Evolutionary conservation across 2,888 invertebrate genomes (phyloP).

Genomic region (Acleris holmiana): DNA sequence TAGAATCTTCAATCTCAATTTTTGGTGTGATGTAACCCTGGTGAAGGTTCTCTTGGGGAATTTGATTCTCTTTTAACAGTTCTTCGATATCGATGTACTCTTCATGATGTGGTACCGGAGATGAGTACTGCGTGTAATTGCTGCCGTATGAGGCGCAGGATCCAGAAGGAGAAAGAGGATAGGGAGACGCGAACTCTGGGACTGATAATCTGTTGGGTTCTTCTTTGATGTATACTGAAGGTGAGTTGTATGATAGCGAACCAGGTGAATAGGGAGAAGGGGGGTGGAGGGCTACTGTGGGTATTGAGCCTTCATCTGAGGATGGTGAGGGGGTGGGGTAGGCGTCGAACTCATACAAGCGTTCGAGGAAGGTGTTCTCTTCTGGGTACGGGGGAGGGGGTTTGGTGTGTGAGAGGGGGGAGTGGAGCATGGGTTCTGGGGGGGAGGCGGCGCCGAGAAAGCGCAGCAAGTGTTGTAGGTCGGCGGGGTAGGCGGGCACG

Average conservation of each 20-base stretch:
- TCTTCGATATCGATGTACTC: constrained; percentile 86
- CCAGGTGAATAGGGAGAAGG: constrained; percentile 76
- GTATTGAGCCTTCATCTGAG: constrained; percentile 83
- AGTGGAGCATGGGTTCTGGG: constrained; percentile 77
- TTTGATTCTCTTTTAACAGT: constrained; percentile 83
- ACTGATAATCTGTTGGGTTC: constrained; percentile 80
- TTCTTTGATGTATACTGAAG: constrained; percentile 78
- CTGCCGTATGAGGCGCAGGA: constrained; percentile 83
- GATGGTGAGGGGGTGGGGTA: constrained; percentile 80
- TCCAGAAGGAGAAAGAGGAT: constrained; percentile 84
- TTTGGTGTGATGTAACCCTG: constrained; percentile 80
- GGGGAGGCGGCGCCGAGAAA: constrained; percentile 79
- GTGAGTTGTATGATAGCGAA: constrained; percentile 66
- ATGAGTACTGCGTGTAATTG: constrained; percentile 81
- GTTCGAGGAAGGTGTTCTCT: constrained; percentile 72
- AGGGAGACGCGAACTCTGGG: constrained; percentile 79
- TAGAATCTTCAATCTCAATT: constrained; percentile 82
- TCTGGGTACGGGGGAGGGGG: constrained; percentile 76
- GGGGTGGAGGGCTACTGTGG: constrained; percentile 83
- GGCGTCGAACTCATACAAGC: constrained; percentile 78
- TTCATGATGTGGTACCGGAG: constrained; percentile 84
- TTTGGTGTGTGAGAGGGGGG: constrained; percentile 72
- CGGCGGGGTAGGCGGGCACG: constrained; percentile 83
- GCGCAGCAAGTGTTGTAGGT: constrained; percentile 74
- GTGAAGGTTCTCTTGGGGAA: constrained; percentile 76